These are phyloP conservation scores for Heliopora coerulea DNA, from an alignment of 92 coral and sea anemone genomes.

Conservation along the genomic window DNA sequence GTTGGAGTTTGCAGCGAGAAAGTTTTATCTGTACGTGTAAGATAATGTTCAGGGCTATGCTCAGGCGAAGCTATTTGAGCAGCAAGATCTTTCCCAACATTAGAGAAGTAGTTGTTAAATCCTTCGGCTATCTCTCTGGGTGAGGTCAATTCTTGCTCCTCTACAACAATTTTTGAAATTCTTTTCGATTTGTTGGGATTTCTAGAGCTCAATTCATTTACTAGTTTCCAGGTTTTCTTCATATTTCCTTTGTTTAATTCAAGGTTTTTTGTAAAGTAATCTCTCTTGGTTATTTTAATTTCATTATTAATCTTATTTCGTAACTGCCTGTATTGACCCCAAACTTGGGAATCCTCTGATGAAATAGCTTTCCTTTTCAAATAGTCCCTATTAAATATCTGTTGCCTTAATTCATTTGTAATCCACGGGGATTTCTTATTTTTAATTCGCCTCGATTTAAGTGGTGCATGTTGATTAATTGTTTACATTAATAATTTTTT, in stretches of 20 bases:
- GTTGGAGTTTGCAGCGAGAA: too few species aligned
- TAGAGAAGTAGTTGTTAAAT: neutral
- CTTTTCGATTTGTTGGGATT: conserved; percentile 1
- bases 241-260: neutral
- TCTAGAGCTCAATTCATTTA: neutral
- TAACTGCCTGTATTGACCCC: neutral
- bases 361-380: neutral
- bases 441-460: too few species aligned
- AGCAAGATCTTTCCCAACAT: neutral
- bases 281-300: neutral
- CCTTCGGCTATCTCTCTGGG: neutral
- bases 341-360: neutral
- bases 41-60: neutral
- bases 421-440: neutral
- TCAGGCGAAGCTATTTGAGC: neutral
- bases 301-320: conserved; percentile 2
- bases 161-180: neutral
- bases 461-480: neutral
- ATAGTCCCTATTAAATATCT: conserved; percentile 13
- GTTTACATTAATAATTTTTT: neutral
- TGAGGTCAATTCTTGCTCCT: neutral
- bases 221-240: conserved; percentile 26
- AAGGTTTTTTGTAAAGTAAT: neutral
- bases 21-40: too few species aligned
- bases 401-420: neutral